Conservation (phyloP, 1,140 invertebrate genomes). For the Thaumetopoea pityocampa region DNA sequence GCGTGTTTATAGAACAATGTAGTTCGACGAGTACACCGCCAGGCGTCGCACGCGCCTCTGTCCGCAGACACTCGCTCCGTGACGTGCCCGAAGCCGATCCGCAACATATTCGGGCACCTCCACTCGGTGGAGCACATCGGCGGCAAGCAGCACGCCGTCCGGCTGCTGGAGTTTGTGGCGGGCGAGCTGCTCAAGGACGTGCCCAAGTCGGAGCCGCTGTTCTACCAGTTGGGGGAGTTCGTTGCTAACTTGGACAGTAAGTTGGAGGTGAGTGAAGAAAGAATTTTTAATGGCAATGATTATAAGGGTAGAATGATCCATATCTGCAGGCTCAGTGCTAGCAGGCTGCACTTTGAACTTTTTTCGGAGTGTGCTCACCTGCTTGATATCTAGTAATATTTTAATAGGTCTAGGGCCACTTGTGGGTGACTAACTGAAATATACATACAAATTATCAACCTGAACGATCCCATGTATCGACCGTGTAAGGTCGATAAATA, state of each 20-base stretch:
- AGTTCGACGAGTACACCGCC: too few species aligned
- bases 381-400: too few species aligned
- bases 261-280: conserved; percentile 74
- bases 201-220: conserved; percentile 76
- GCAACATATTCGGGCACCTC: conserved; percentile 79
- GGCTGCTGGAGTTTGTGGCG: conserved; percentile 84
- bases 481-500: too few species aligned
- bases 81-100: conserved; percentile 81
- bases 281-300: background rate
- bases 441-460: too few species aligned
- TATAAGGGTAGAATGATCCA: background rate
- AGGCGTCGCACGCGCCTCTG: too few species aligned
- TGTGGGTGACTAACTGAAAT: too few species aligned
- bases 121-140: conserved; percentile 77
- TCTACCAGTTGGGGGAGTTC: conserved; percentile 83
- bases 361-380: too few species aligned
- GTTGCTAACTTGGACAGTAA: conserved; percentile 81
- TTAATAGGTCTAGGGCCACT: too few species aligned
- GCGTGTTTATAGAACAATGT: too few species aligned
- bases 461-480: too few species aligned
- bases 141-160: conserved; percentile 79
- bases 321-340: background rate
- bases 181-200: conserved; percentile 82
- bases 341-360: too few species aligned
- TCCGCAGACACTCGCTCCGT: conserved; percentile 77